Evolutionary conservation across 2,113 vertebrate species (phyloP).

Genomic region (Puffinus mauretanicus): DNA sequence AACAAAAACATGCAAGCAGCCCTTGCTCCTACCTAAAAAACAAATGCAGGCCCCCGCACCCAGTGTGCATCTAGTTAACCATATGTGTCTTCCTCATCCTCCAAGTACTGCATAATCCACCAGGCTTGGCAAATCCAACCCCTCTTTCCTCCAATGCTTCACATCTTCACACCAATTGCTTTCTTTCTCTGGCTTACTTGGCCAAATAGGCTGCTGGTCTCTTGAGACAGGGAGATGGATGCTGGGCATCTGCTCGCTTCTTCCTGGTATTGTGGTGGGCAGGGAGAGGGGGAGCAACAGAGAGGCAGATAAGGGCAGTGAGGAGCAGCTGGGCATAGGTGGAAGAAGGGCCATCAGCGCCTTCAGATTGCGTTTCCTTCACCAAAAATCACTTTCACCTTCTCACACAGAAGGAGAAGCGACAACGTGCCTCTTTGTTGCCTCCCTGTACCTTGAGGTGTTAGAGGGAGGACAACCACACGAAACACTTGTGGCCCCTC

Average conservation of each 20-base stretch:
- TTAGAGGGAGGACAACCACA: neutral
- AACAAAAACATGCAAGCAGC: neutral
- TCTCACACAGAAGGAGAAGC: neutral
- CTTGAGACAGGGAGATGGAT: neutral
- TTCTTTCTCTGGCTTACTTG: neutral
- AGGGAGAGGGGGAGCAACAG: neutral
- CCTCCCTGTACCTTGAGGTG: neutral
- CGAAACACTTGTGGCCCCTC: neutral
- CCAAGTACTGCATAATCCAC: slow-evolving; percentile 2
- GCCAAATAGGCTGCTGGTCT: neutral
- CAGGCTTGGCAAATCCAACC: neutral
- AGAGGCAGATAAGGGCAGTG: neutral
- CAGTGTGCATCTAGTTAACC: slow-evolving; percentile 6
- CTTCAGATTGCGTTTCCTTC: neutral
- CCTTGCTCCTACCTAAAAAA: neutral
- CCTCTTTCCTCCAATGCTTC: neutral
- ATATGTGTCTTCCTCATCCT: neutral
- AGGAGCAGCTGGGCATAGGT: neutral
- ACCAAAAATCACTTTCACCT: neutral
- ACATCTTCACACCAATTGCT: neutral
- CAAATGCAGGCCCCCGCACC: neutral
- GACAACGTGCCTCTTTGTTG: neutral
- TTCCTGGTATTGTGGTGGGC: neutral
- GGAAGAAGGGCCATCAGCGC: neutral
- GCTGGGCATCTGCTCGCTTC: neutral